Percentiles rank a stretch among this genome's conserved stretches.
These are phyloP conservation scores for Dyspetes luteomarginatus DNA, from an alignment of 2,888 invertebrate species.

Conservation along the genomic window DNA sequence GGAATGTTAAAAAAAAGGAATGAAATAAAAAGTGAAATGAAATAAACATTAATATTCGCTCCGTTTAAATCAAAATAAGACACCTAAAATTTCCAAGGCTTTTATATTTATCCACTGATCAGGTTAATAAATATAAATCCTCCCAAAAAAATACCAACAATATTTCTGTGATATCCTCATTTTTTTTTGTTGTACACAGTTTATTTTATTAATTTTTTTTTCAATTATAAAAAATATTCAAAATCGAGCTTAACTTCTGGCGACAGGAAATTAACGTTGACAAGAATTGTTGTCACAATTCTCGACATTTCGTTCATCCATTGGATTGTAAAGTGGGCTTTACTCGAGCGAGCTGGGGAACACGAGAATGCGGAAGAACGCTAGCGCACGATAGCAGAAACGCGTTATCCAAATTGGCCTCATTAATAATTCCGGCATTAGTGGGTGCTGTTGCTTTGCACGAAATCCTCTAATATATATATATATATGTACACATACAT, in stretches of 20 bases:
- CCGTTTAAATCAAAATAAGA: too few species aligned
- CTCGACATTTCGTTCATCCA: conserved; percentile 12
- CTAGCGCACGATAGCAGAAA: conserved; percentile 33
- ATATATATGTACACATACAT: not conserved
- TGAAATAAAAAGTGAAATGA: too few species aligned
- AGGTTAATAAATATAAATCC: too few species aligned
- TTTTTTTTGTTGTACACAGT: too few species aligned
- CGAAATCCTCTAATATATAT: conserved; percentile 30
- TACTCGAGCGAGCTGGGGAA: not conserved
- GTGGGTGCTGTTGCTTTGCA: conserved; percentile 38
- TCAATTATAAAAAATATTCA: too few species aligned
- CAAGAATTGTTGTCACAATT: not conserved
- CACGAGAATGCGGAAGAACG: not conserved
- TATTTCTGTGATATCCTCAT: too few species aligned
- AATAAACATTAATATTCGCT: too few species aligned
- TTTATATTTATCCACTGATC: too few species aligned
- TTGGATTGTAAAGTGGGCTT: conserved; percentile 26
- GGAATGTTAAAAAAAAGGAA: too few species aligned
- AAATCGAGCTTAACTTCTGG: not conserved
- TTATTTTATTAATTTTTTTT: not conserved
- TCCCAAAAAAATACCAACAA: too few species aligned
- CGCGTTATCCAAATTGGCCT: conserved; percentile 65
- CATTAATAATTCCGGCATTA: conserved; percentile 71
- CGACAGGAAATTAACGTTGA: not conserved
- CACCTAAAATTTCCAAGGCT: too few species aligned